phyloP scores from a whole-genome alignment of 1,140 invertebrate genomes.

The Linepithema humile region DNA sequence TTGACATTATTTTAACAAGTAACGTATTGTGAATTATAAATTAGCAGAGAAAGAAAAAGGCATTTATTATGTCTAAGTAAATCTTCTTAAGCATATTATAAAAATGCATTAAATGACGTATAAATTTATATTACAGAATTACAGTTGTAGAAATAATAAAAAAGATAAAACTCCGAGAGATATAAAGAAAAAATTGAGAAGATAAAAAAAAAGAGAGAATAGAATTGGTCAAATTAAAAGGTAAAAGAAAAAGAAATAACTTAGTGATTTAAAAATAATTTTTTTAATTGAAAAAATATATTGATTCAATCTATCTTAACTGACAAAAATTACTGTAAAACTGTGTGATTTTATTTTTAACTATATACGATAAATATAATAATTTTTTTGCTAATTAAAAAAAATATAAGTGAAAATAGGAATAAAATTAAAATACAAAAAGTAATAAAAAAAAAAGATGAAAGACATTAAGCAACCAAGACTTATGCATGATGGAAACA shows the following conservation, averaged over 20 bases:
- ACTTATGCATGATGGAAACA: background rate
- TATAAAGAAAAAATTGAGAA: background rate
- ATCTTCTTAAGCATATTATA: slow-evolving; percentile 7
- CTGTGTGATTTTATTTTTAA: background rate
- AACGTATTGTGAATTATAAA: background rate
- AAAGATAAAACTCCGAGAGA: background rate
- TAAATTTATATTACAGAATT: background rate
- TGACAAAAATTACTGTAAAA: background rate
- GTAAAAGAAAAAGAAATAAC: background rate
- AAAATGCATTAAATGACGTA: background rate
- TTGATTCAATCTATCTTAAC: background rate
- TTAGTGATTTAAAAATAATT: background rate
- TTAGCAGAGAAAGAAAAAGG: background rate
- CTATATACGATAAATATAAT: background rate
- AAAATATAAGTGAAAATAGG: background rate
- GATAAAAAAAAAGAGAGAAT: background rate
- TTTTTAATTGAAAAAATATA: background rate
- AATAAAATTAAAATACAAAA: background rate
- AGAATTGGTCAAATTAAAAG: background rate
- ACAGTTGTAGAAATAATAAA: background rate
- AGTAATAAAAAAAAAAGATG: background rate
- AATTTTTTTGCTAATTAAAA: background rate
- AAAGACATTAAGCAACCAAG: background rate
- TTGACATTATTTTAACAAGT: slow-evolving; percentile 43
- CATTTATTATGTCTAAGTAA: background rate